Conservation (phyloP, 1,140 invertebrate genomes). For the Steinernema feltiae region DNA sequence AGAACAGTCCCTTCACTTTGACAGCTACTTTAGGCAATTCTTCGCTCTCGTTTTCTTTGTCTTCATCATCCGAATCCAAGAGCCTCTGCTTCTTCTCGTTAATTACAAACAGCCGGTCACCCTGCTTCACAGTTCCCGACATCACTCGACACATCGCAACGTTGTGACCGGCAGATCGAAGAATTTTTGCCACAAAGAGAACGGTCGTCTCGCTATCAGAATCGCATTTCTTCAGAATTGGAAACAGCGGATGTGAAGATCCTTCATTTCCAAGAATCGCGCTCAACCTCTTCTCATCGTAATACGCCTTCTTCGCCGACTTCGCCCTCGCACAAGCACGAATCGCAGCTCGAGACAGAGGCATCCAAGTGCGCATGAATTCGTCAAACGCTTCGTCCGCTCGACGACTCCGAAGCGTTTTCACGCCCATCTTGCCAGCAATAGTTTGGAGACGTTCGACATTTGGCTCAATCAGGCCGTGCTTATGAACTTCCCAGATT, state of each 20-base stretch:
- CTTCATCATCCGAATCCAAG: constrained; percentile 1
- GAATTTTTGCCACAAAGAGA: constrained; percentile 12
- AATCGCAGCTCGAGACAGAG: constrained; percentile 40
- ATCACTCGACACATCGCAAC: constrained; percentile 47
- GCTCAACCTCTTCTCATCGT: constrained; percentile 20
- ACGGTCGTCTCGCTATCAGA: not conserved
- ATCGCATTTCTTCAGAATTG: constrained; percentile 1
- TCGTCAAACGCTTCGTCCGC: constrained; percentile 51
- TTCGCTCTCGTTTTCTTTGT: not conserved
- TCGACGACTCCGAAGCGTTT: constrained; percentile 16
- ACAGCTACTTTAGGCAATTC: not conserved
- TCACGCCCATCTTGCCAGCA: not conserved
- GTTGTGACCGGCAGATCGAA: constrained; percentile 8
- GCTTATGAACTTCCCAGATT: constrained; percentile 84
- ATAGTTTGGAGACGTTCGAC: not conserved
- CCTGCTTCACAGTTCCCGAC: constrained; percentile 40
- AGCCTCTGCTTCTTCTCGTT: not conserved
- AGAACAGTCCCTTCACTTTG: constrained; percentile 71
- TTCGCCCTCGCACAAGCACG: constrained; percentile 30
- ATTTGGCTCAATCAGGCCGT: constrained; percentile 62
- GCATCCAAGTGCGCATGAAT: constrained; percentile 45
- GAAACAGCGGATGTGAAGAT: not conserved
- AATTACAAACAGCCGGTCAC: constrained; percentile 25
- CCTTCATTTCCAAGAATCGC: constrained; percentile 23
- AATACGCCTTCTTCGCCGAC: constrained; percentile 38